Percentiles rank a stretch among this genome's conserved stretches.
These are phyloP conservation scores for Ciconia nigra DNA, from an alignment of 2,797 vertebrate genomes.

Conservation along the genomic window DNA sequence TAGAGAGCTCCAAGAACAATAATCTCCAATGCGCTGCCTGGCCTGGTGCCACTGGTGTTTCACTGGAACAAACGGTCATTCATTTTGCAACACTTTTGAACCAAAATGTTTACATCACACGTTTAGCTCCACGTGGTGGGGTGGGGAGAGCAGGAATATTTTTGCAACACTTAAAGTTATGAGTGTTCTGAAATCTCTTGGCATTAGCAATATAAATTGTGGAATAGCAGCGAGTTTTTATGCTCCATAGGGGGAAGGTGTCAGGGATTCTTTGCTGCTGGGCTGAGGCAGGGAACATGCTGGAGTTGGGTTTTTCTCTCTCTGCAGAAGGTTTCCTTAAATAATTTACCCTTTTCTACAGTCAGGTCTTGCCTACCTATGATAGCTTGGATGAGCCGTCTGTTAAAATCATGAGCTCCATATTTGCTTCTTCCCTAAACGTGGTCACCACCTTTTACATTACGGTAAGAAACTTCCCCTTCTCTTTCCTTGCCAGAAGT, in stretches of 20 bases:
- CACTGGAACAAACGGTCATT: conserved; percentile 55
- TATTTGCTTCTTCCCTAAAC: conserved; percentile 92
- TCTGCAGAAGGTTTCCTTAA: background rate
- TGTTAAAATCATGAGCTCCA: conserved; percentile 98
- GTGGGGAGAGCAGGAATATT: conserved; percentile 34
- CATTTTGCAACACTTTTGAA: conserved; percentile 28
- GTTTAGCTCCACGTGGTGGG: conserved; percentile 42
- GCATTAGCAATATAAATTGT: conserved; percentile 19
- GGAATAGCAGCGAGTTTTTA: background rate
- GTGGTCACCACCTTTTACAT: conserved; percentile 97
- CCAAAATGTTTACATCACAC: conserved; percentile 44
- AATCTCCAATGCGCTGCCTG: background rate
- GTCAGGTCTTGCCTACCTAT: conserved; percentile 97
- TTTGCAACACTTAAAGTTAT: conserved; percentile 43
- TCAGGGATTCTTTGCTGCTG: background rate
- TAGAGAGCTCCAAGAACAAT: conserved; percentile 64
- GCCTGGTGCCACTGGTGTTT: background rate
- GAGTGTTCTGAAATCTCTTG: conserved; percentile 44
- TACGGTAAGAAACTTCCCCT: conserved; percentile 81
- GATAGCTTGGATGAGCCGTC: conserved; percentile 97
- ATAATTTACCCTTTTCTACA: conserved; percentile 55
- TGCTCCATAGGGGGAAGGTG: conserved; percentile 26
- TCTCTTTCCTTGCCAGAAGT: background rate
- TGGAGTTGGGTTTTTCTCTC: background rate
- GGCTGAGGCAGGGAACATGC: background rate